Evolutionary conservation across 2,113 vertebrate species (phyloP).

Genomic region (cattle (Bos taurus)): ARS-UCD2.0 NC_037333.1:91850501-91851000

Average conservation of each 20-base stretch:
- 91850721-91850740: neutral
- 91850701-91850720: neutral
- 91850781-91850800: accelerated
- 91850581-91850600: neutral
- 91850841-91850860: neutral
- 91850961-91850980: neutral
- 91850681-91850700: neutral
- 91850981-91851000: neutral
- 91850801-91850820: neutral
- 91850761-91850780: neutral
- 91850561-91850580: neutral
- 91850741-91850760: neutral
- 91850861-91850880: neutral
- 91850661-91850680: neutral
- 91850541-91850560: neutral
- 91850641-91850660: neutral
- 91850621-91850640: neutral
- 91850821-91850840: accelerated
- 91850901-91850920: neutral
- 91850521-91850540: neutral
- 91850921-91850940: neutral
- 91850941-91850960: neutral
- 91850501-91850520: neutral
- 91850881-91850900: neutral
- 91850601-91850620: neutral